Conservation (phyloP, 64 coral and sea anemone species). For the Dendrophyllia cribrosa region DNA sequence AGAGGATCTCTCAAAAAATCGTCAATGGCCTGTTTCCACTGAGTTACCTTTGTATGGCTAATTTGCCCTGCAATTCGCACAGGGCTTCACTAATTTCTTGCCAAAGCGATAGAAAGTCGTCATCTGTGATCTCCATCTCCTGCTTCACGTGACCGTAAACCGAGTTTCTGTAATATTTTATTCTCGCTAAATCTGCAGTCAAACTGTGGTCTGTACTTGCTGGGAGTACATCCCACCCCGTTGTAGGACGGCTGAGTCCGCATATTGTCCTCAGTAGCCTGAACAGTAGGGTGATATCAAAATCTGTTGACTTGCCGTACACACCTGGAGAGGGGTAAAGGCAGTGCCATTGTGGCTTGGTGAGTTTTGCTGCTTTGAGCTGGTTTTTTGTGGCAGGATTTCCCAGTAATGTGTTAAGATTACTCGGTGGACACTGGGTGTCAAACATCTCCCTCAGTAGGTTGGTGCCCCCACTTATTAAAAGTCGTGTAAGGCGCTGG, state of each 20-base stretch:
- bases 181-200: conserved; percentile 15
- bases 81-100: conserved; percentile 18
- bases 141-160: background rate
- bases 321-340: background rate
- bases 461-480: background rate
- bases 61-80: background rate
- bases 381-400: background rate
- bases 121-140: background rate
- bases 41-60: background rate
- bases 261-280: background rate
- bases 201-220: background rate
- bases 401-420: background rate
- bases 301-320: background rate
- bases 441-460: conserved; percentile 17
- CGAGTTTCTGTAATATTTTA: conserved; percentile 6
- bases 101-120: background rate
- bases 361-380: background rate
- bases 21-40: background rate
- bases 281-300: conserved; percentile 39
- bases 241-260: background rate
- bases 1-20: background rate
- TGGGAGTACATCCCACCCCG: conserved; percentile 6
- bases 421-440: background rate
- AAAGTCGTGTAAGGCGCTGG: background rate
- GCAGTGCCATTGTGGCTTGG: background rate